Percentiles rank a stretch among this genome's conserved stretches.
Evolutionary conservation across 2,888 invertebrate genomes (phyloP).

Genomic region (Caenorhabditis sp.): DNA sequence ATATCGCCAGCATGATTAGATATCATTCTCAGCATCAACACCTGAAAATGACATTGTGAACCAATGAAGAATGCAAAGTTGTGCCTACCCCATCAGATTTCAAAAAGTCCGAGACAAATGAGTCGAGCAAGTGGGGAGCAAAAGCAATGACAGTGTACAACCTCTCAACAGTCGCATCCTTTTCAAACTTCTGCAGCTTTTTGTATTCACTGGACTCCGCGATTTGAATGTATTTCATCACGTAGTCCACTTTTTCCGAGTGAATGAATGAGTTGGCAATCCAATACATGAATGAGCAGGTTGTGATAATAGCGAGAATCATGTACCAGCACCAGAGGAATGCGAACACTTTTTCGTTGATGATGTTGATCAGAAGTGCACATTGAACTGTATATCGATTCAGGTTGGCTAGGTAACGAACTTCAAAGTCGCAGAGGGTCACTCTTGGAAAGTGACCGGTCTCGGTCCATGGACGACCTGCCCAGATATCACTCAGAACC

Average conservation of each 20-base stretch:
- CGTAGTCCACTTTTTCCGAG: constrained; percentile 76
- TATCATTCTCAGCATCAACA: constrained; percentile 77
- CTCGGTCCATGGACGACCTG: constrained; percentile 77
- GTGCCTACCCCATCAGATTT: constrained; percentile 75
- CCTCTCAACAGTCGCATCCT: constrained; percentile 59
- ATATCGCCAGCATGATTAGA: constrained; percentile 78
- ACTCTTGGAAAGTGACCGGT: constrained; percentile 78
- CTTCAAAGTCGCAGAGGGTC: constrained; percentile 78
- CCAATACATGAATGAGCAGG: constrained; percentile 75
- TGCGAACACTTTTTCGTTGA: constrained; percentile 78
- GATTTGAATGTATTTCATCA: constrained; percentile 74
- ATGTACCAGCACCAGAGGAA: constrained; percentile 79
- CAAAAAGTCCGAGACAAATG: constrained; percentile 73
- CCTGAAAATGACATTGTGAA: constrained; percentile 48
- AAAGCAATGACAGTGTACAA: constrained; percentile 69
- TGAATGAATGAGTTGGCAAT: constrained; percentile 70
- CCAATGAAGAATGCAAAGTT: neutral
- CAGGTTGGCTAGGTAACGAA: constrained; percentile 77
- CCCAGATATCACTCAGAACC: constrained; percentile 73
- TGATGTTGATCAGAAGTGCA: constrained; percentile 77
- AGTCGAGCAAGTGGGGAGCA: constrained; percentile 72
- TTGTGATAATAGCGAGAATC: constrained; percentile 72
- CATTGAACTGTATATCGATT: constrained; percentile 79
- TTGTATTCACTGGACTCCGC: constrained; percentile 66
- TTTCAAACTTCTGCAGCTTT: constrained; percentile 58